phyloP scores from a whole-genome alignment of 2,797 vertebrate species.

The Chelon labrosus region DNA sequence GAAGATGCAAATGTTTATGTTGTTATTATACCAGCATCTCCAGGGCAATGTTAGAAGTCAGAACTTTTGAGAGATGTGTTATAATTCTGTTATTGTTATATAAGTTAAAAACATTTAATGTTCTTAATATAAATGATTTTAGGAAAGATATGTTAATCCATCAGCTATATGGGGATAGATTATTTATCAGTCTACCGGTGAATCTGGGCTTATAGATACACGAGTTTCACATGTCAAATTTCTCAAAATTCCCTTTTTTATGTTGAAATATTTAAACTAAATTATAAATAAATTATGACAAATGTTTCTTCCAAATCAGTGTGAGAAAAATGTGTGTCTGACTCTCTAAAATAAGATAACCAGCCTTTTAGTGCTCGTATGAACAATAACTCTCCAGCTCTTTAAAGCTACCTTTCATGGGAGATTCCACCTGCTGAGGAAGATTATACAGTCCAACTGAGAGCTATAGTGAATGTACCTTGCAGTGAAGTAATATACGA shows the following conservation, averaged over 20 bases:
- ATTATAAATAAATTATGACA: too few species aligned
- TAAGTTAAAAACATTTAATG: too few species aligned
- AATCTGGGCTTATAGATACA: not conserved
- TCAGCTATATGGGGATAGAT: not conserved
- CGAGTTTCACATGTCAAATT: too few species aligned
- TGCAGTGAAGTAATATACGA: not conserved
- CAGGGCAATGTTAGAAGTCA: conserved; percentile 1
- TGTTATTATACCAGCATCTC: not conserved
- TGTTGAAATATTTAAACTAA: too few species aligned
- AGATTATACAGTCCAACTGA: not conserved
- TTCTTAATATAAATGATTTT: not conserved
- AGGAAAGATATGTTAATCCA: not conserved
- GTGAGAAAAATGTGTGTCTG: too few species aligned
- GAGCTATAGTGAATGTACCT: not conserved
- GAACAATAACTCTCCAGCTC: too few species aligned
- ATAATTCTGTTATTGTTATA: too few species aligned
- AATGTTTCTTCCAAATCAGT: too few species aligned
- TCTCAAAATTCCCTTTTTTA: too few species aligned
- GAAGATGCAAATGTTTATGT: conserved; percentile 6
- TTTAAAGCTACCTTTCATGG: too few species aligned
- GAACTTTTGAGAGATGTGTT: conserved; percentile 4
- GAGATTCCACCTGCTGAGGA: not conserved
- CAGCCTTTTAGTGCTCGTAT: too few species aligned
- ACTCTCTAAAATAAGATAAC: too few species aligned
- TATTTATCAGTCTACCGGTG: not conserved